Base-by-base conservation (phyloP, 2,888 invertebrate species). In the Yponomeuta malinellus region DNA sequence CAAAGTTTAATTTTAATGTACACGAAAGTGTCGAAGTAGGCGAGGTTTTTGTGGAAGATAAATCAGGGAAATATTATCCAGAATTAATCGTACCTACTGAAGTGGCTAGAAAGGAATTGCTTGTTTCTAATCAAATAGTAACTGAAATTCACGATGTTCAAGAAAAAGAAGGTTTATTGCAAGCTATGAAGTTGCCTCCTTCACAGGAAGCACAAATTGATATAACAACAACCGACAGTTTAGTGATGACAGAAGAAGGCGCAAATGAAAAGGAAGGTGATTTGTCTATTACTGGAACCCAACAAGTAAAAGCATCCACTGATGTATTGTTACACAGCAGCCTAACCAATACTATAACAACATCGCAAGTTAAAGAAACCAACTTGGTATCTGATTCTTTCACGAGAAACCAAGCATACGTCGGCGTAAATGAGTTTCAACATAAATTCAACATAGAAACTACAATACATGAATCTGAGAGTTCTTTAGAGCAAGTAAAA, bases 31-130 rank as follows among this genome's bases (percentile, higher is more conserved):
- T 96, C 71, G 89, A 94, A 77, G 89, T 96, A 6, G 95, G 94
- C 71, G 95, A 96, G 90, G 93, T 95, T 43, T 91, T 94, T 76
- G 87, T 95, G 2, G 95, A 95, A 87, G 94, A 94, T 72, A 95
- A 95, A 81, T 95, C 96, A 10, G 95, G 95, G 15, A 96, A 96
- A 87, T 96, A 96, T 80, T 94, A 96, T 80, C 96, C 96, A 3
- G 96, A 96, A 85, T 84, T 95, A 70, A 95, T 96, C 79, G 96
- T 96, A 2, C 95, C 96, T 0, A 96, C 96, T 2, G 96, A 96
- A 93, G 93, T 94, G 10, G 96, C 96, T 4, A 94, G 93, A 37
- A 92, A 94, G 82, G 93, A 94, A 72, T 84, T 96, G 0, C 89
- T 95, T 48, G 90, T 95, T 12, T 95, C 95, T 74, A 95, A 94